A percentile compares a stretch with the other conserved stretches of the same genome.
Conservation (phyloP, 2,797 vertebrate genomes). For the Dendrocincla tyrannina region DNA sequence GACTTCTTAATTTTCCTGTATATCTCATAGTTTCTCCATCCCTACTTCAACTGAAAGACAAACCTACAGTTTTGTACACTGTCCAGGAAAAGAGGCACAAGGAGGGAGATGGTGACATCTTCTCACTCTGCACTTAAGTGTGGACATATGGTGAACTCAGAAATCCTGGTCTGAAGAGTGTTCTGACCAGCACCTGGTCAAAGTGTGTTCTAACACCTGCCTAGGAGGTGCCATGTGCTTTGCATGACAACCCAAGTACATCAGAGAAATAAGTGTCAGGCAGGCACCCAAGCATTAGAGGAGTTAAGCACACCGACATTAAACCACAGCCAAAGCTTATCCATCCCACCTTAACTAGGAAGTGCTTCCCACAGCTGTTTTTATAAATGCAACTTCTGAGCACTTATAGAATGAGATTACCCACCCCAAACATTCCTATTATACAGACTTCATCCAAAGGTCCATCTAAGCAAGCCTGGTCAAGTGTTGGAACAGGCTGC, state of each 20-base stretch:
- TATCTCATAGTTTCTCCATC: background rate
- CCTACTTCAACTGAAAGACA: background rate
- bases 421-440: background rate
- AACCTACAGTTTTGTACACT: background rate
- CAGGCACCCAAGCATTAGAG: background rate
- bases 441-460: background rate
- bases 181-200: background rate
- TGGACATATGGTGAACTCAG: background rate
- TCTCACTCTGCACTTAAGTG: background rate
- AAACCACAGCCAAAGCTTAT: background rate
- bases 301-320: background rate
- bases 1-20: background rate
- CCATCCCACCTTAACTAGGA: background rate
- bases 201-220: fast-evolving
- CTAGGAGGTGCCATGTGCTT: background rate
- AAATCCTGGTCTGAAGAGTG: background rate
- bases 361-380: background rate
- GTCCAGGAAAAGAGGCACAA: background rate
- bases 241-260: background rate
- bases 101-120: background rate
- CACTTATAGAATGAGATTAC: background rate
- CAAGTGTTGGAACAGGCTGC: background rate
- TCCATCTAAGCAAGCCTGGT: background rate
- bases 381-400: background rate
- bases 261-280: background rate